Evolutionary conservation across 2,797 vertebrate species (phyloP).

Genomic region (Pelodytes ibericus): DNA sequence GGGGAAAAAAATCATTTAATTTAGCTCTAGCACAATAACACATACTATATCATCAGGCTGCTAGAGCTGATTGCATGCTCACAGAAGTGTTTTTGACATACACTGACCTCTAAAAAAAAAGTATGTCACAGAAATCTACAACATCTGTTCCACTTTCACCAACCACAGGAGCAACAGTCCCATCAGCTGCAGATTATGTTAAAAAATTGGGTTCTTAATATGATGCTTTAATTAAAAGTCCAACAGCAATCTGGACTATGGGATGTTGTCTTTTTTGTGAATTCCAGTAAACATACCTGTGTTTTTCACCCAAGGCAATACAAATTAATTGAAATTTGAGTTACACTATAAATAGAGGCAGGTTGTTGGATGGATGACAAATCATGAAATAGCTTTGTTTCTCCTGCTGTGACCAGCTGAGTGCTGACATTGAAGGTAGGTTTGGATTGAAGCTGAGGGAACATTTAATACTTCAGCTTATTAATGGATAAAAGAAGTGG

Average conservation of each 20-base stretch:
- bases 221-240: background rate
- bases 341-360: too few relatives aligned
- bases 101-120: constrained; percentile 7
- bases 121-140: constrained; percentile 15
- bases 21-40: background rate
- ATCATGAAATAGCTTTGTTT: too few relatives aligned
- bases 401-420: too few relatives aligned
- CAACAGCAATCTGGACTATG: background rate
- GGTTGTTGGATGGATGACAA: too few relatives aligned
- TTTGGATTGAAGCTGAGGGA: too few relatives aligned
- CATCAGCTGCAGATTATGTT: constrained; percentile 8
- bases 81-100: constrained; percentile 1
- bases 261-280: too few relatives aligned
- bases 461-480: too few relatives aligned
- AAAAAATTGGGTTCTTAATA: constrained; percentile 6
- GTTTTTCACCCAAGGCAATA: too few relatives aligned
- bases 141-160: constrained; percentile 42
- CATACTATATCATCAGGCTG: constrained; percentile 16
- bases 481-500: too few relatives aligned
- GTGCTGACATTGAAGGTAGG: too few relatives aligned
- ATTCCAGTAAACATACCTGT: too few relatives aligned
- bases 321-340: too few relatives aligned
- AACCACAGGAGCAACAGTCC: constrained; percentile 1
- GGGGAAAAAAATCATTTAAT: constrained; percentile 17
- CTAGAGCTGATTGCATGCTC: background rate